Evolutionary conservation across 2,797 vertebrate genomes (phyloP), one percentile per base, ranked within the genome.

Genomic region (Gymnodraco acuticeps): DNA sequence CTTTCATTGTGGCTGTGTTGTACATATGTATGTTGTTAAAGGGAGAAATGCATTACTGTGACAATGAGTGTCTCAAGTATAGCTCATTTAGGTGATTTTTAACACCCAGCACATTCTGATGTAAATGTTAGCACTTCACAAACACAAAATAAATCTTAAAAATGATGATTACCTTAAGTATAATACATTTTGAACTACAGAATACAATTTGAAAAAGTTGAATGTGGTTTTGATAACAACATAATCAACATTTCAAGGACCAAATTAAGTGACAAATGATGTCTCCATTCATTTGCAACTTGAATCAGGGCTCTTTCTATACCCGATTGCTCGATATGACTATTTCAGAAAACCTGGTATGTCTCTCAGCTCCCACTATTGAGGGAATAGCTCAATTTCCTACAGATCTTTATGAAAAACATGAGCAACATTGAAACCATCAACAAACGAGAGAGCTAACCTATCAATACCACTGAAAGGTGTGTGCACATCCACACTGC

Each of bases 391-490:
- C 75, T 82, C 68, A 38, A 86, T 91, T 91, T 83, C 60, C 59
- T 1, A 16, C 64, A 80, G 60, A 80, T 70, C 52, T 16, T 55
- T 50, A 51, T 47, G 43, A 75, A 84, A 86, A 87, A 84, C 76
- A 92, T 3, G 61, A 83, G 80, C 73, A 60, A 38, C 67, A 55
- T 41, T 31, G 64, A 70, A 84, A 85, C 64, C 72, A 79, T 75
- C 64, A 87, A 87, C 87, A 85, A 78, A 72, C 81, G 81, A 81
- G 65, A 85, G 51, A 67, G 73, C 76, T 52, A 77, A 86, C 76
- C 78, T 79, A 89, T 93, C 90, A 85, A 90, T 89, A 87, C 41
- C 68, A 80, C 43, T 73, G 79, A 83, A 80, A 80, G 79, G 83
- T 78, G 64, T 64, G 60, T 38, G 82, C 73, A 65, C 73, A 80